Evolutionary conservation across 2,888 invertebrate species (phyloP).

Genomic region (Hemithea aestivaria): DNA sequence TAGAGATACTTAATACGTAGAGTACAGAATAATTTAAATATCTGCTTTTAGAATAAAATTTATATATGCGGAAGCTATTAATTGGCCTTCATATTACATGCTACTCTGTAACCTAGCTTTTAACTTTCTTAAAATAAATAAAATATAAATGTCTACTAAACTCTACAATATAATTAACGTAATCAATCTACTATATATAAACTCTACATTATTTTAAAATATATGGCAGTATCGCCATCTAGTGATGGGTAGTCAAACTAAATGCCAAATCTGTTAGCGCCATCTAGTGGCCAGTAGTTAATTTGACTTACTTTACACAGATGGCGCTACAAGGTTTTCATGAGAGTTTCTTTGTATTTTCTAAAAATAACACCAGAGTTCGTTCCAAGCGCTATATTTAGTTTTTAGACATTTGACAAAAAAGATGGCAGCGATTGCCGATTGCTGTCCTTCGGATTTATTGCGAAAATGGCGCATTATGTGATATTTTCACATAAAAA

Average conservation of each 20-base stretch:
- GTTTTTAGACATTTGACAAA: conserved; percentile 79
- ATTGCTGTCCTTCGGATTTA: conserved; percentile 73
- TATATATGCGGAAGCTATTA: no score
- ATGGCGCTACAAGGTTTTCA: conserved; percentile 46
- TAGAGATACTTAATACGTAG: no score
- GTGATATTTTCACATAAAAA: conserved; percentile 74
- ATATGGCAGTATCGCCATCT: conserved; percentile 2
- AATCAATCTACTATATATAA: no score
- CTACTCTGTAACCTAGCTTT: no score
- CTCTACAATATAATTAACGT: no score
- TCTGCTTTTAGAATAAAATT: no score
- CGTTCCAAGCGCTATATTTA: conserved; percentile 77
- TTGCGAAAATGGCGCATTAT: conserved; percentile 77
- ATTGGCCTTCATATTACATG: no score
- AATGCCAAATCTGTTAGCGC: conserved; percentile 23
- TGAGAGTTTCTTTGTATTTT: conserved; percentile 54
- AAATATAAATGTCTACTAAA: no score
- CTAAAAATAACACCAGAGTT: conserved; percentile 79
- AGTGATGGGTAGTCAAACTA: not conserved
- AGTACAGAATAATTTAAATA: no score
- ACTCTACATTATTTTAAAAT: not conserved
- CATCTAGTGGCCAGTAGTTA: conserved; percentile 33
- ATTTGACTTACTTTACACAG: conserved; percentile 27
- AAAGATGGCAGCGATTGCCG: conserved; percentile 78
- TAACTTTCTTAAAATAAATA: no score